Conservation (phyloP, 1,140 invertebrate species). For the Harpegnathos saltator region DNA sequence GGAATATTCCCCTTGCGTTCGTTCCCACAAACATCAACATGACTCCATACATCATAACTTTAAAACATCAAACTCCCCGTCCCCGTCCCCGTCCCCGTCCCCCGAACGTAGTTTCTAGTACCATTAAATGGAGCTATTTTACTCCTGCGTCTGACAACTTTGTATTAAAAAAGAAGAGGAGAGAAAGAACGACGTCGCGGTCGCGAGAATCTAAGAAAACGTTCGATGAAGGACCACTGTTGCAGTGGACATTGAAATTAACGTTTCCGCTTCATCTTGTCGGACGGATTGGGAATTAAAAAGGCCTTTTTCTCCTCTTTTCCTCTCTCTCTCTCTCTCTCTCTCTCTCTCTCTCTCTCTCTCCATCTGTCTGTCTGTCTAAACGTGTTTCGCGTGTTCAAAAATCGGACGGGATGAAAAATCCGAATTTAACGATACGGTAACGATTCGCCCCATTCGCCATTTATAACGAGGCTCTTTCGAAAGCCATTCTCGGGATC, state of each 20-base stretch:
- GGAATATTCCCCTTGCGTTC: conserved; percentile 29
- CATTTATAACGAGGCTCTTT: conserved; percentile 30
- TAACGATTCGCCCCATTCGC: conserved; percentile 29
- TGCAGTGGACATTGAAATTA: too few species aligned
- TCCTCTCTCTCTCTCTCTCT: background rate
- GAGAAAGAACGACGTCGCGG: background rate
- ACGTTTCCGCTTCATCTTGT: too few species aligned
- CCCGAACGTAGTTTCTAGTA: background rate
- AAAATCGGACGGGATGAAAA: background rate
- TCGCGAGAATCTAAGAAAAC: background rate
- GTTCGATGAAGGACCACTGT: background rate
- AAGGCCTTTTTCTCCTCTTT: too few species aligned
- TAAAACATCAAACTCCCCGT: conserved; percentile 33
- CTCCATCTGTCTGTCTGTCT: background rate
- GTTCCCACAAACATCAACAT: conserved; percentile 47
- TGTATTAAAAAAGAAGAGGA: background rate
- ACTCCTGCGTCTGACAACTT: background rate
- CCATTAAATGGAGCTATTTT: background rate
- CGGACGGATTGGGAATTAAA: too few species aligned
- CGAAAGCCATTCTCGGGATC: conserved; percentile 12
- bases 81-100: background rate
- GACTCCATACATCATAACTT: conserved; percentile 41
- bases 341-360: background rate
- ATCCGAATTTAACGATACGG: conserved; percentile 23
- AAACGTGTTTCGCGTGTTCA: background rate